Evolutionary conservation across 1,140 invertebrate species (phyloP), one percentile per base, ranked within the genome.

Genomic region (Pseudachorutes palmiensis): DNA sequence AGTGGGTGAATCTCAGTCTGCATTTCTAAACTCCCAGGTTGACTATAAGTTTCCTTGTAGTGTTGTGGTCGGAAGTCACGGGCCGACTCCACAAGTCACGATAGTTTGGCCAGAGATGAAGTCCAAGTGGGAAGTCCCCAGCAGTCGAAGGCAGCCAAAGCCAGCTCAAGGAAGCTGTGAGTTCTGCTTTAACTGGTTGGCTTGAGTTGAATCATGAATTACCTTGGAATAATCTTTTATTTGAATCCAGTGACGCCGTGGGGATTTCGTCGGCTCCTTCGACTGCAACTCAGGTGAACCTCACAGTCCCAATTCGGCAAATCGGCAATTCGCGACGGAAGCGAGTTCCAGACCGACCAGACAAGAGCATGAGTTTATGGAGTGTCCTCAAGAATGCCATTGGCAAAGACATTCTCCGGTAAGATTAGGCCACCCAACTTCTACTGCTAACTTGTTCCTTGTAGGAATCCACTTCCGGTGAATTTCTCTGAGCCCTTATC

Each of bases 401-500:
- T 74, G 92, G 94, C 72, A 96, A 95, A 82, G 94, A 98, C 78
- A 30, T 69, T 24, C 5, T 24, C 3, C 24, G 24, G 51, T 55
- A 24, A 55, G 24, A n/a, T 55, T 5, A 9, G 5, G 24, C 22
- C 14, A 14, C 14, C 14, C 5, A 24, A 14, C 5, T 55, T 55
- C 24, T n/a, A 24, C 9, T 55, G 3, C 14, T 55, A 5, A 5
- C 3, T 26, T 5, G 5, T 55, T 55, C 22, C 5, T 55, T 62
- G 63, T 14, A 69, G 51, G 45, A 94, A 97, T 74, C 92, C 94
- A 2, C 96, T 98, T 91, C 95, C 95, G 30, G 92, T 98, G 41
- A 87, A 92, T 61, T 94, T 97, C 78, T 97, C 97, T 79, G 95
- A 98, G 80, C 95, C 95, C 0, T 80, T 98, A 41, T 94, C 90